Evolutionary conservation across 2,797 vertebrate genomes (phyloP).

Genomic region (Huso huso): DNA sequence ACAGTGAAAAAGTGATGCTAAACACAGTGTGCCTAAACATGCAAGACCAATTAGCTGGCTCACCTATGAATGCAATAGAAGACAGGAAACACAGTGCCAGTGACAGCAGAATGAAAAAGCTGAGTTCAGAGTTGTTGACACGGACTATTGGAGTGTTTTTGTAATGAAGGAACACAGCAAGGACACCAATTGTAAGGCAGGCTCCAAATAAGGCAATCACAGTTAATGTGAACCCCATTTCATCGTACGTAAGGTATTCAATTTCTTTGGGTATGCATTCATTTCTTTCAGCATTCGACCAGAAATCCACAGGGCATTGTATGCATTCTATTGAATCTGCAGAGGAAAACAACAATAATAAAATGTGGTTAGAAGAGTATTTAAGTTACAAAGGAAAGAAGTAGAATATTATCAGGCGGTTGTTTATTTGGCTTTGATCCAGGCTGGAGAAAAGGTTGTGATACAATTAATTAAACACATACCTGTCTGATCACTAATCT

Average conservation of each 20-base stretch:
- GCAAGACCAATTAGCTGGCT: conserved; percentile 37
- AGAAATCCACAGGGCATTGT: conserved; percentile 32
- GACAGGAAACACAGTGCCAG: conserved; percentile 34
- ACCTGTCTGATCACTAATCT: conserved; percentile 44
- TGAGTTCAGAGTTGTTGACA: conserved; percentile 36
- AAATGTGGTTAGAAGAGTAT: not conserved
- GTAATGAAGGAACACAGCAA: conserved; percentile 30
- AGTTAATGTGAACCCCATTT: conserved; percentile 30
- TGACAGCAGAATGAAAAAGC: conserved; percentile 34
- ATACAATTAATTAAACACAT: not conserved
- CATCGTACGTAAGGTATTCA: conserved; percentile 33
- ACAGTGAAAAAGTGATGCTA: conserved; percentile 34
- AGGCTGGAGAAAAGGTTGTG: too few relatives aligned
- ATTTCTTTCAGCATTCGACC: conserved; percentile 32
- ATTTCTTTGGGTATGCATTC: conserved; percentile 29
- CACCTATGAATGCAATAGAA: conserved; percentile 32
- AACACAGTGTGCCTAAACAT: conserved; percentile 36
- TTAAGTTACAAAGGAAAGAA: too few relatives aligned
- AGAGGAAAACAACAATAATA: not conserved
- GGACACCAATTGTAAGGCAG: conserved; percentile 25
- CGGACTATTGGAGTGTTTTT: conserved; percentile 32
- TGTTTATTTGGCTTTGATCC: too few relatives aligned
- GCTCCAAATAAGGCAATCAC: conserved; percentile 29
- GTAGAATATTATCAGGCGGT: too few relatives aligned
- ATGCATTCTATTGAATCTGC: conserved; percentile 37